Evolutionary conservation across 1,140 invertebrate species (phyloP), one percentile per base, ranked within the genome.

Genomic region (Bombus balteatus): DNA sequence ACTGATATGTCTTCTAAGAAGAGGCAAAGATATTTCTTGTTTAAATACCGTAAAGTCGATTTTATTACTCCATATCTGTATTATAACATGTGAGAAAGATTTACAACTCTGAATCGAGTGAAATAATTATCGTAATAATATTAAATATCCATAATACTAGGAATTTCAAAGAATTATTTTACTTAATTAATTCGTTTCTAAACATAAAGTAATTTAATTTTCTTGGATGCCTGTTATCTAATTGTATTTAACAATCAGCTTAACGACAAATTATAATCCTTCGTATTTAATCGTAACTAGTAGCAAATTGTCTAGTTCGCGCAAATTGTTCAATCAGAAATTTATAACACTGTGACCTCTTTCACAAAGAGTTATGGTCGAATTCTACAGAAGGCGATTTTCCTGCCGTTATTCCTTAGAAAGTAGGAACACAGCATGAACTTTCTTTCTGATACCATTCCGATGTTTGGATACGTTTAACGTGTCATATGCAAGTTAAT

Each of bases 381-480:
- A 41, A 43, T 72, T 72, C 43, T 74, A 47, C 72, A 41, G 28
- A 43, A 43, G n/a, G 41, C 41, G 22, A 74, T 43, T 74, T 74
- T 74, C 73, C 43, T 53, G 13, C 18, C n/a, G 73, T 28, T 18
- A 28, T 74, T 53, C 15, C n/a, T 74, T 74, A 34, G 43, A 74
- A 74, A 74, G 73, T 74, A 53, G 72, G 18, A 32, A 47, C 41
- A 22, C 32, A 22, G 39, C 32, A 18, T 28, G 18, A 74, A 74
- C 41, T 74, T 74, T 47, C 41, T 74, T 74, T 74, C 25, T 74
- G 41, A 74, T 53, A 74, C 3, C 22, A 53, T 74, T 74, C 10
- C 41, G 9, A 22, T 39, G 25, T 71, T 39, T 39, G 22, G 37
- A 28, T 28, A 25, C 37, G 12, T 71, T 71, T 15, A 34, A 68